Evolutionary conservation across 2,113 vertebrate genomes (phyloP).

Genomic region (Dolichotis patagonum): DNA sequence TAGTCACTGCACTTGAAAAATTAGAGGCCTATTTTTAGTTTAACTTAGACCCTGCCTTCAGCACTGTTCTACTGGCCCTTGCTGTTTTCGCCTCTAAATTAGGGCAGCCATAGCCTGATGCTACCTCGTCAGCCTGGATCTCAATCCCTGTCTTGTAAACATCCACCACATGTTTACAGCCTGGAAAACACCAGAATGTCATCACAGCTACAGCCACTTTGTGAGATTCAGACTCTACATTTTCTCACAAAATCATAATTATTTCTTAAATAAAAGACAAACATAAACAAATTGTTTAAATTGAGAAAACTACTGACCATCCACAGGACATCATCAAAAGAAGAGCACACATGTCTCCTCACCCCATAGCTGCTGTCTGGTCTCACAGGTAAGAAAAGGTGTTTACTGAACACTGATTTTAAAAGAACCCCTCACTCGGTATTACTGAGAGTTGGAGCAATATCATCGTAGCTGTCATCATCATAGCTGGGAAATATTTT

Average conservation of each 20-base stretch:
- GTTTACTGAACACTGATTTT: background rate
- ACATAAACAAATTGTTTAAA: background rate
- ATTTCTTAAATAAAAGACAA: constrained; percentile 10
- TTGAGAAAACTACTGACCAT: background rate
- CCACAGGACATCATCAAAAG: background rate
- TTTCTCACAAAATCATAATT: constrained; percentile 5
- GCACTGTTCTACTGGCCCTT: background rate
- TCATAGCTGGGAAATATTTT: background rate
- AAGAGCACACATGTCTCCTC: background rate
- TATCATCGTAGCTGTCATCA: background rate
- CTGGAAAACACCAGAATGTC: background rate
- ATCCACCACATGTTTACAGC: background rate
- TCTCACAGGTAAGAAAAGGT: background rate
- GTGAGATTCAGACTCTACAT: background rate
- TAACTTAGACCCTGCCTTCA: background rate
- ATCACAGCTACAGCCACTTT: background rate
- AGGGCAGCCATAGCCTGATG: background rate
- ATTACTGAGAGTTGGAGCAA: background rate
- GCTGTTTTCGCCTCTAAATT: background rate
- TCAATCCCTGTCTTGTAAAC: background rate
- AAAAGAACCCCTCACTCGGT: background rate
- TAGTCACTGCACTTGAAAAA: background rate
- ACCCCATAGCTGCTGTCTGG: background rate
- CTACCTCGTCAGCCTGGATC: background rate
- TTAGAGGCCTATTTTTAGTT: background rate